A percentile compares a stretch with the other conserved stretches of the same genome.
Evolutionary conservation across 2,888 invertebrate species (phyloP).

Genomic region (Neria commutata): DNA sequence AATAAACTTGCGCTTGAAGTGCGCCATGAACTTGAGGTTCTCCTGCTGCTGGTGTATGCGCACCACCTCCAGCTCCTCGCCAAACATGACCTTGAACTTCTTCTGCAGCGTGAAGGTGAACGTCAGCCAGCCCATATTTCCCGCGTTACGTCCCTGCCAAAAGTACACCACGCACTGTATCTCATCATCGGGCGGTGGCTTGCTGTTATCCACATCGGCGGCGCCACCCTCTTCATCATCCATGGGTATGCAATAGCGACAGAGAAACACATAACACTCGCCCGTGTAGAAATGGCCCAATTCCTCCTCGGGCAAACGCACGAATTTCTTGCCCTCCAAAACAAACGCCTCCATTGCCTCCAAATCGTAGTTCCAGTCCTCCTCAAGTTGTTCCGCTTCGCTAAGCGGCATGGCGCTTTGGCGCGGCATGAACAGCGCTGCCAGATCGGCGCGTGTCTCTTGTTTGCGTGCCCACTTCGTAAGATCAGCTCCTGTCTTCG

Average conservation of each 20-base stretch:
- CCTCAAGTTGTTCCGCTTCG: constrained; percentile 87
- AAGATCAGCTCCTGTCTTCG: constrained; percentile 94
- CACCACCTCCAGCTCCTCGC: constrained; percentile 91
- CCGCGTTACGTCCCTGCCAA: constrained; percentile 97
- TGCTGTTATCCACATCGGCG: constrained; percentile 46
- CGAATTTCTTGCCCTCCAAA: constrained; percentile 95
- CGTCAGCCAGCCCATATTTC: constrained; percentile 99
- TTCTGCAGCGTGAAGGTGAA: constrained; percentile 96
- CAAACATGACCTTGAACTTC: constrained; percentile 86
- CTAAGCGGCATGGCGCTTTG: constrained; percentile 84
- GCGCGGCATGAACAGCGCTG: constrained; percentile 93
- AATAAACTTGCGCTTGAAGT: constrained; percentile 93
- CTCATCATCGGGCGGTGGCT: constrained; percentile 57
- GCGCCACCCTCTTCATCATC: constrained; percentile 68
- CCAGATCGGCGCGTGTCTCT: constrained; percentile 91
- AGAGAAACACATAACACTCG: constrained; percentile 98
- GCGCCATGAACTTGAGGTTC: constrained; percentile 96
- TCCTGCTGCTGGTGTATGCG: constrained; percentile 98
- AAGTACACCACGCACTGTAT: constrained; percentile 98
- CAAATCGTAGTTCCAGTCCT: constrained; percentile 98
- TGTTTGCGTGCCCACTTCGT: constrained; percentile 89
- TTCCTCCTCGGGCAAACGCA: constrained; percentile 94
- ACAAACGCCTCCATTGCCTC: constrained; percentile 98
- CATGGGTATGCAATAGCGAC: constrained; percentile 88
- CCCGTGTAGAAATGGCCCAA: constrained; percentile 87